Evolutionary conservation across 2,888 invertebrate genomes (phyloP).

Genomic region (Parnassius glacialis): DNA sequence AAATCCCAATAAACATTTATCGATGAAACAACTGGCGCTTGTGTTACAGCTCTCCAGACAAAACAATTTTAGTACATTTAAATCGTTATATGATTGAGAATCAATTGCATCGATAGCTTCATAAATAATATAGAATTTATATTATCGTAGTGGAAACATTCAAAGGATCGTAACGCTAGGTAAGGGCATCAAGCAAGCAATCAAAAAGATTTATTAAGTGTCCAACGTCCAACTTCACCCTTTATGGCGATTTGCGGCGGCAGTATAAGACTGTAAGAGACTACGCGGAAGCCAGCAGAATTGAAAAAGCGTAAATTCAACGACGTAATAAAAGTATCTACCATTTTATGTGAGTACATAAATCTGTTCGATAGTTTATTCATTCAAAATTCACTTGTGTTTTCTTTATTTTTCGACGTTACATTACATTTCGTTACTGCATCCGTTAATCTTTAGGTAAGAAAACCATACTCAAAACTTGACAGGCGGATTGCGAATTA

Average conservation of each 20-base stretch:
- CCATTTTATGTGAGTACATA: too few species aligned
- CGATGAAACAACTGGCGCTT: too few species aligned
- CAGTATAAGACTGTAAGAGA: conserved; percentile 2
- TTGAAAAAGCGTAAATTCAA: conserved; percentile 21
- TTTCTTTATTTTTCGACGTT: too few species aligned
- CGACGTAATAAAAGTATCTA: too few species aligned
- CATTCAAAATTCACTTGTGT: too few species aligned
- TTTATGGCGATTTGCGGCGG: conserved; percentile 7
- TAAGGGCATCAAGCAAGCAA: conserved; percentile 1
- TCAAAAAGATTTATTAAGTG: conserved; percentile 10
- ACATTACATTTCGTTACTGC: too few species aligned
- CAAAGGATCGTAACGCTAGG: conserved; percentile 1
- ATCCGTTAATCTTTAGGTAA: too few species aligned
- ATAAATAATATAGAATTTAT: conserved; percentile 10
- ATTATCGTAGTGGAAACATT: not conserved
- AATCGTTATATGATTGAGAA: conserved; percentile 3
- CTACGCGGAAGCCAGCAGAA: conserved; percentile 4
- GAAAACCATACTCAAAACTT: too few species aligned
- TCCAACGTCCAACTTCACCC: conserved; percentile 18
- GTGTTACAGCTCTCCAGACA: too few species aligned
- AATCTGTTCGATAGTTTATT: too few species aligned
- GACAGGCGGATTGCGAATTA: too few species aligned
- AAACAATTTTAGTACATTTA: not conserved
- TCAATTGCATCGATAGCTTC: conserved; percentile 2
- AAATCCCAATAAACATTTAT: too few species aligned